A percentile compares a stretch with the other conserved stretches of the same genome.
phyloP scores from a whole-genome alignment of 2,797 vertebrate species.

The Lateolabrax maculatus region DNA sequence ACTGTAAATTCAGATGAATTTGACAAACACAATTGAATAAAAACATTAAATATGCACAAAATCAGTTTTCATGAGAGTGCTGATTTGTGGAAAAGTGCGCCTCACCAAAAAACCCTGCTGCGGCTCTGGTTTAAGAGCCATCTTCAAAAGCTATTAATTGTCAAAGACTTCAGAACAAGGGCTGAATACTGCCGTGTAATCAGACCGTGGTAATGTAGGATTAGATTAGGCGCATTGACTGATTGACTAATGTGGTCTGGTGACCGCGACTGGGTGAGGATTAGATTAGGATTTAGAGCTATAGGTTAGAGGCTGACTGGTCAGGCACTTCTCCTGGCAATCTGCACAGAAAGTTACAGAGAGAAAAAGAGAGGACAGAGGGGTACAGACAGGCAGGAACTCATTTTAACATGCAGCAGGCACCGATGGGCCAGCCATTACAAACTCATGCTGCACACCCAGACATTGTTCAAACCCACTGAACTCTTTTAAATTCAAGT shows the following conservation, averaged over 20 bases:
- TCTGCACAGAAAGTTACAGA: constrained; percentile 22
- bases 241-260: constrained; percentile 72
- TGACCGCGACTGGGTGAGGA: constrained; percentile 69
- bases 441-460: constrained; percentile 3
- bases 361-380: constrained; percentile 4
- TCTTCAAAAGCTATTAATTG: constrained; percentile 61
- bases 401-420: constrained; percentile 5
- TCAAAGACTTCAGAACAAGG: constrained; percentile 47
- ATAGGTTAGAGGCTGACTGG: constrained; percentile 58
- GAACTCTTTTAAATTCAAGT: background rate
- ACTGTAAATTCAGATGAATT: background rate
- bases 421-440: background rate
- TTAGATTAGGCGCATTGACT: constrained; percentile 77
- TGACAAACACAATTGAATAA: constrained; percentile 12
- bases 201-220: constrained; percentile 62
- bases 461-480: constrained; percentile 7
- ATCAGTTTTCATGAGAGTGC: background rate
- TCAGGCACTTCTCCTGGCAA: constrained; percentile 35
- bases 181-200: constrained; percentile 47
- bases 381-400: background rate
- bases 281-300: constrained; percentile 80
- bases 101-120: background rate
- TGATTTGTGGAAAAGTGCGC: constrained; percentile 3
- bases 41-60: background rate
- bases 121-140: constrained; percentile 11